Evolutionary conservation across 2,113 vertebrate genomes (phyloP).

Genomic region (Heptranchias perlo): DNA sequence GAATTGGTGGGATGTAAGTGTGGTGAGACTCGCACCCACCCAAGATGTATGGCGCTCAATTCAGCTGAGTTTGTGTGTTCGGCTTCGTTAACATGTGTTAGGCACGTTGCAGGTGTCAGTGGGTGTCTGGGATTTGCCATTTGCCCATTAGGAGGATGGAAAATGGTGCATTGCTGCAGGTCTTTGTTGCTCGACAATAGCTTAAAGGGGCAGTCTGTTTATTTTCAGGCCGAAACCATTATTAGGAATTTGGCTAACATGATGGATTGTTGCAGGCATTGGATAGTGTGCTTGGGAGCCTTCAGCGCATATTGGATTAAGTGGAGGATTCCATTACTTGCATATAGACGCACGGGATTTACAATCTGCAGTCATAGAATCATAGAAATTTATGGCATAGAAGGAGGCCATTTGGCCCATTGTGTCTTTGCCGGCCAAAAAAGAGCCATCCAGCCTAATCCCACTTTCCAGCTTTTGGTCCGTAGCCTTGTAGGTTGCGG

Average conservation of each 20-base stretch:
- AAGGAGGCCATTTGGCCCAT: too few species aligned
- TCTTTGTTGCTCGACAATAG: neutral
- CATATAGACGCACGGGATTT: neutral
- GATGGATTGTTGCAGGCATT: neutral
- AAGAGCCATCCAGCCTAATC: too few species aligned
- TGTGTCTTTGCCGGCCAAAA: too few species aligned
- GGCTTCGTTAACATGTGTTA: neutral
- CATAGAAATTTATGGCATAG: too few species aligned
- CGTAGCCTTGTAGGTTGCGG: too few species aligned
- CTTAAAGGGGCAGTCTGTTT: neutral
- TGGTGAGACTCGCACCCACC: neutral
- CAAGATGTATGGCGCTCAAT: neutral
- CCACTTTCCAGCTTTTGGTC: too few species aligned
- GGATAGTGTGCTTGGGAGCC: neutral
- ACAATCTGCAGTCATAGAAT: neutral
- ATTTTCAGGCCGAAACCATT: neutral
- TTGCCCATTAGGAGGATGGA: neutral
- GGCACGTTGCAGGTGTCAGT: neutral
- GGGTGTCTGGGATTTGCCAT: neutral
- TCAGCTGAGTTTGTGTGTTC: neutral
- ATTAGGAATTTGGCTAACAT: neutral
- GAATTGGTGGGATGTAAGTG: too few species aligned
- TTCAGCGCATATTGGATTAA: neutral
- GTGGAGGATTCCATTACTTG: neutral
- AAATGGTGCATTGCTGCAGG: neutral